Evolutionary conservation across 2,113 vertebrate species (phyloP).

Genomic region (Phalacrocorax brasilianus): DNA sequence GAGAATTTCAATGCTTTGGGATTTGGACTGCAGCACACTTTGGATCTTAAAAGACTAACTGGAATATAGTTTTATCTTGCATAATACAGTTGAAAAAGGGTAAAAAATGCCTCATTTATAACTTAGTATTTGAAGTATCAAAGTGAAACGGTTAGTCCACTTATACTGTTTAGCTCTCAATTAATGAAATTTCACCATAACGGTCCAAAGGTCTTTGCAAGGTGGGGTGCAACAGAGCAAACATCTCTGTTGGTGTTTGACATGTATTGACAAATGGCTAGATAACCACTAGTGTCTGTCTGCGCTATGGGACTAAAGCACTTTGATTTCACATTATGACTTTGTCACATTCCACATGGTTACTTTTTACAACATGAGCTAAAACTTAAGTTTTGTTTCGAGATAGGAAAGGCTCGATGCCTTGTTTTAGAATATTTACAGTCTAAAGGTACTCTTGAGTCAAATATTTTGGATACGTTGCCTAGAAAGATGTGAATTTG

Average conservation of each 20-base stretch:
- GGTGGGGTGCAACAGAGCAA: background rate
- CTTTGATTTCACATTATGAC: conserved; percentile 54
- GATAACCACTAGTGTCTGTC: background rate
- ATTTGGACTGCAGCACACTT: background rate
- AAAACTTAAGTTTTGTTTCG: background rate
- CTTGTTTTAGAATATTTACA: background rate
- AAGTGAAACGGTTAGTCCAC: background rate
- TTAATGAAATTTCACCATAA: background rate
- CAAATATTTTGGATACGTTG: conserved; percentile 34
- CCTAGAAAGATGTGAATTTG: conserved; percentile 46
- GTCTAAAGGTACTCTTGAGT: conserved; percentile 10
- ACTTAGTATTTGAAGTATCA: background rate
- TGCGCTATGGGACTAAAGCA: conserved; percentile 23
- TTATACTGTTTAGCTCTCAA: background rate
- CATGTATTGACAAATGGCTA: background rate
- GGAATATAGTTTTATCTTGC: background rate
- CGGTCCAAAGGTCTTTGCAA: background rate
- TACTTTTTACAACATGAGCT: conserved; percentile 50
- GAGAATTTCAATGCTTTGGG: background rate
- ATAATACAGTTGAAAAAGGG: background rate
- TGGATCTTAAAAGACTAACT: background rate
- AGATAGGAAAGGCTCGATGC: background rate
- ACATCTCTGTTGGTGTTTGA: background rate
- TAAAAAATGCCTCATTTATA: background rate
- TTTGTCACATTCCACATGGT: conserved; percentile 50